Evolutionary conservation across 2,797 vertebrate species (phyloP).

Genomic region (Prunella strophiata): DNA sequence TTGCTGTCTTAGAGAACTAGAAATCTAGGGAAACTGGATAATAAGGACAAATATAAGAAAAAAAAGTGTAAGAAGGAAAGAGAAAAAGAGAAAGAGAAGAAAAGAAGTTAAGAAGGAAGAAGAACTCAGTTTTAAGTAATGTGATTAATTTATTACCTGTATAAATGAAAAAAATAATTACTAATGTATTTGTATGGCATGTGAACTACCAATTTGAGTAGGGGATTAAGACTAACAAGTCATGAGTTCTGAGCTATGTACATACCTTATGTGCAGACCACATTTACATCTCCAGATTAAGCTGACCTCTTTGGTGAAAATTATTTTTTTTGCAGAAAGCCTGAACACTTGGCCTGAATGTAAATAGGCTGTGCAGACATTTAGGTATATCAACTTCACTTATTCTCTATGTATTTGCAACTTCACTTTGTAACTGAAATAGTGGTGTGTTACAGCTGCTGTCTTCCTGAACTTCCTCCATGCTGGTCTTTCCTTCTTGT

Average conservation of each 20-base stretch:
- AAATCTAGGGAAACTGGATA: neutral
- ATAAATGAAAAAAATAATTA: neutral
- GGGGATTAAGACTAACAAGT: neutral
- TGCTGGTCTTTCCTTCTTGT: neutral
- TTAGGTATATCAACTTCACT: neutral
- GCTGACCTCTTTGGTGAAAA: neutral
- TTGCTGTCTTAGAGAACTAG: neutral
- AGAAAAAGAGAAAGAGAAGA: neutral
- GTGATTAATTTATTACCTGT: neutral
- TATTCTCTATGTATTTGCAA: neutral
- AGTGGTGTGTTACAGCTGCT: neutral
- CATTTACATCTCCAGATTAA: neutral
- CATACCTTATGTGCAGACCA: neutral
- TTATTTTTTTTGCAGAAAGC: neutral
- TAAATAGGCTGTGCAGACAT: neutral
- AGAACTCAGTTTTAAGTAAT: neutral
- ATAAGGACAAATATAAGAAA: neutral
- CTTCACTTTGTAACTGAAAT: neutral
- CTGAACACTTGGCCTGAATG: neutral
- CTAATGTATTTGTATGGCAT: neutral
- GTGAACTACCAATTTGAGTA: neutral
- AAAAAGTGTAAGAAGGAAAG: neutral
- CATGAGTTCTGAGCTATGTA: neutral
- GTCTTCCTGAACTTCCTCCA: neutral
- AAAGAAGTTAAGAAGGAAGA: neutral